phyloP scores from a whole-genome alignment of 2,113 vertebrate genomes.

The Lynx canadensis region DNA sequence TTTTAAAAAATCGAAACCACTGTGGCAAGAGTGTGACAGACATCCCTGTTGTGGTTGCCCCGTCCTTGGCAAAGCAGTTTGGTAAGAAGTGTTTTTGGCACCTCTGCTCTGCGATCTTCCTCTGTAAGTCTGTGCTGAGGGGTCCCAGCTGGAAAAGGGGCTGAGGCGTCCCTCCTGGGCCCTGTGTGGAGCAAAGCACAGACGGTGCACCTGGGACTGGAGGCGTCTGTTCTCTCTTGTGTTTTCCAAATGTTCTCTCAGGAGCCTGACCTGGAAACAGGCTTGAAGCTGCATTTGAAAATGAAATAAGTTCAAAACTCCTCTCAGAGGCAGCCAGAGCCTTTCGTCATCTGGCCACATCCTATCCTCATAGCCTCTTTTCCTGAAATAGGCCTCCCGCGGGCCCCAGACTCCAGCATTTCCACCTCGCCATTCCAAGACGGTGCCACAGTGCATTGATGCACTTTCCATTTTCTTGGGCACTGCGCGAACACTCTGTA shows the following conservation, averaged over 20 bases:
- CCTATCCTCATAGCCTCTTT: neutral
- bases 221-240: fast-evolving
- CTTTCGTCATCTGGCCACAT: neutral
- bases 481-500: neutral
- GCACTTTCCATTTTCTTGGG: neutral
- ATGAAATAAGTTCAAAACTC: neutral
- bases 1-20: neutral
- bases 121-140: neutral
- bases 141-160: neutral
- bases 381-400: neutral
- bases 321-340: neutral
- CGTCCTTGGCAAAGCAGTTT: neutral
- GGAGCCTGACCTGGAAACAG: neutral
- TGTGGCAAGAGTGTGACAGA: neutral
- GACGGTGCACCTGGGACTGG: fast-evolving
- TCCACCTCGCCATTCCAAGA: fast-evolving
- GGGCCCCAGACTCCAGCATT: neutral
- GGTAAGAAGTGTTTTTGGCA: neutral
- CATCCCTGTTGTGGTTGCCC: neutral
- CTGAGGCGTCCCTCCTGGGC: too few species aligned
- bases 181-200: neutral
- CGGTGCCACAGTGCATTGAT: fast-evolving
- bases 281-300: neutral
- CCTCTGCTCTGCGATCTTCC: too few species aligned
- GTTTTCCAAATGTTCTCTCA: neutral